These are phyloP conservation scores for Troglohyphantes excavatus DNA, from an alignment of 2,888 invertebrate species.

Conservation along the genomic window DNA sequence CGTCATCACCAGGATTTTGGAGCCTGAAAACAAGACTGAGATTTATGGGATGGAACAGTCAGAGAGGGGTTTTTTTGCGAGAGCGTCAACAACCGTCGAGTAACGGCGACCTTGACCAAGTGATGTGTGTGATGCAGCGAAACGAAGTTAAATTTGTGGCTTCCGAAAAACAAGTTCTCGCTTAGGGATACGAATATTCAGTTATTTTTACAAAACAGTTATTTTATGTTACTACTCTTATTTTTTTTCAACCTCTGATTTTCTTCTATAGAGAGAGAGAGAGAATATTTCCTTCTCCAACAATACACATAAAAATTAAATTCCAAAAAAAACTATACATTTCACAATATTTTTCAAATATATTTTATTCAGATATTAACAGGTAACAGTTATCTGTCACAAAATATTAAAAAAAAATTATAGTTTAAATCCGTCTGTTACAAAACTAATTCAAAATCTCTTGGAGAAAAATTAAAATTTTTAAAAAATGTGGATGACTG, in stretches of 20 bases:
- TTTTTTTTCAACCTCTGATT: no score
- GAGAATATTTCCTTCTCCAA: background rate
- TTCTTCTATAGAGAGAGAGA: background rate
- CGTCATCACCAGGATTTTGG: constrained; percentile 26
- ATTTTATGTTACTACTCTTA: background rate
- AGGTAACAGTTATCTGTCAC: no score
- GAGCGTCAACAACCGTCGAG: constrained; percentile 37
- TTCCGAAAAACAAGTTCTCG: background rate
- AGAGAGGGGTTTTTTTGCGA: no score
- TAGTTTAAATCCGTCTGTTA: no score
- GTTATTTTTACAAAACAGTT: background rate
- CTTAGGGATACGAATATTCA: background rate
- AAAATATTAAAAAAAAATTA: no score
- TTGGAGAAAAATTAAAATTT: no score
- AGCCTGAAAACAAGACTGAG: constrained; percentile 33
- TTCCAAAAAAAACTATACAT: no score
- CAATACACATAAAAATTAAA: no score
- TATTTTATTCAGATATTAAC: no score
- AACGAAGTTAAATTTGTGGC: constrained; percentile 40
- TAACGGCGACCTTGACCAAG: constrained; percentile 53
- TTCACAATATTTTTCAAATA: no score
- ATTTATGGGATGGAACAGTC: constrained; percentile 30
- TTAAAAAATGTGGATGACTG: no score
- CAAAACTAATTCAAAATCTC: no score
- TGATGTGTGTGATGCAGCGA: constrained; percentile 44